Evolutionary conservation across 2,113 vertebrate genomes (phyloP).

Genomic region (Cephalopterus ornatus): DNA sequence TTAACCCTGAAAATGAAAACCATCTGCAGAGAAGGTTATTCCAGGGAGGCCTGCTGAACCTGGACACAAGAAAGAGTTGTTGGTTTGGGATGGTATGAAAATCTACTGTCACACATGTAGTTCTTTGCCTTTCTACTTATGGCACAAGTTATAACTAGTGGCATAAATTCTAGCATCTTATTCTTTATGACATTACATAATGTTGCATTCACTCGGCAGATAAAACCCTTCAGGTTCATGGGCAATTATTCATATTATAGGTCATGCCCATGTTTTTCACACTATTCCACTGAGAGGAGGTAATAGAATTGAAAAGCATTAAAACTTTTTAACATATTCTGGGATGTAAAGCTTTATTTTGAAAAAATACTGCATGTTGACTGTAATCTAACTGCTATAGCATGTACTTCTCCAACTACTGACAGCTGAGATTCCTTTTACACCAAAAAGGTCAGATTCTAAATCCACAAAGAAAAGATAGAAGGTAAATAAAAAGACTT

Average conservation of each 20-base stretch:
- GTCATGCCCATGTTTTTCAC: background rate
- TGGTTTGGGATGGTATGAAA: background rate
- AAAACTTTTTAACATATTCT: background rate
- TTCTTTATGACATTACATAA: background rate
- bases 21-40: background rate
- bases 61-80: background rate
- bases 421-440: background rate
- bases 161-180: background rate
- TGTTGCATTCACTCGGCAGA: background rate
- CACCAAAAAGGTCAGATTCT: background rate
- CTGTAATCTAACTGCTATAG: background rate
- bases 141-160: background rate
- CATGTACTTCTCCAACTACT: background rate
- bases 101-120: background rate
- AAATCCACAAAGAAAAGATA: background rate
- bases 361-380: background rate
- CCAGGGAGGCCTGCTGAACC: background rate
- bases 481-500: background rate
- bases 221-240: background rate
- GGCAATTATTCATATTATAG: background rate
- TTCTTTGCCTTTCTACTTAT: background rate
- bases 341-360: background rate
- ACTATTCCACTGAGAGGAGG: background rate
- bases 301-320: background rate
- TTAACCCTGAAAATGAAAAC: background rate